Evolutionary conservation across 2,113 vertebrate species (phyloP).

Genomic region (Dolichallabes microphthalmus): DNA sequence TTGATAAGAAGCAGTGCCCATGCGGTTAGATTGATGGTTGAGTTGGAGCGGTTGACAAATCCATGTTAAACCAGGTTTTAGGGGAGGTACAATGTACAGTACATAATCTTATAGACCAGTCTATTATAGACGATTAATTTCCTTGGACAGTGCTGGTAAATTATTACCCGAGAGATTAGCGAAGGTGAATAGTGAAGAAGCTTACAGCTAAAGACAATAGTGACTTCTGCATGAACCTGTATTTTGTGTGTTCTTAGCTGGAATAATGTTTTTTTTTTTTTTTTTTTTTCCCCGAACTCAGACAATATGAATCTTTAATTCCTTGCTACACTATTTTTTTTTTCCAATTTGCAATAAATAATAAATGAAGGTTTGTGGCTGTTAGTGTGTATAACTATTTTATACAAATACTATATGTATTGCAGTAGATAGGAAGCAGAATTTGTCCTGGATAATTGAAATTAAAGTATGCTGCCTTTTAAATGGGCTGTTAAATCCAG

Average conservation of each 20-base stretch:
- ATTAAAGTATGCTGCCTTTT: constrained; percentile 4
- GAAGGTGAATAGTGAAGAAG: constrained; percentile 3
- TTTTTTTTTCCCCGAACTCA: neutral
- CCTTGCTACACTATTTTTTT: constrained; percentile 20
- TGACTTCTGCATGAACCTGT: neutral
- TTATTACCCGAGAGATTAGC: constrained; percentile 42
- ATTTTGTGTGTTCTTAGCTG: neutral
- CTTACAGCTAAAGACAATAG: constrained; percentile 6
- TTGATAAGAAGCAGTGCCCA: constrained; percentile 27
- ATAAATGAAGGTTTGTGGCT: constrained; percentile 13
- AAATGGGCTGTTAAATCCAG: constrained; percentile 27
- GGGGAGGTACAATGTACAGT: constrained; percentile 46
- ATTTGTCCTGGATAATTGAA: neutral
- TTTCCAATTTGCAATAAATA: constrained; percentile 22
- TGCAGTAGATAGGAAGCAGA: neutral
- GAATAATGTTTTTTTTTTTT: neutral
- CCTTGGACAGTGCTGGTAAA: constrained; percentile 36
- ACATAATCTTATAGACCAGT: constrained; percentile 52
- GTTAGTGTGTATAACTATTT: neutral
- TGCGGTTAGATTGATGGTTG: constrained; percentile 37
- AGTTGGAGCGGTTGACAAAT: constrained; percentile 21
- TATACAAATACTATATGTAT: neutral
- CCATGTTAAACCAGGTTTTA: constrained; percentile 29
- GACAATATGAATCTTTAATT: constrained; percentile 2
- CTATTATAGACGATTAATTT: constrained; percentile 56